Evolutionary conservation across 2,888 invertebrate species (phyloP), one percentile per base, ranked within the genome.

Genomic region (Antheraea yamamai): DNA sequence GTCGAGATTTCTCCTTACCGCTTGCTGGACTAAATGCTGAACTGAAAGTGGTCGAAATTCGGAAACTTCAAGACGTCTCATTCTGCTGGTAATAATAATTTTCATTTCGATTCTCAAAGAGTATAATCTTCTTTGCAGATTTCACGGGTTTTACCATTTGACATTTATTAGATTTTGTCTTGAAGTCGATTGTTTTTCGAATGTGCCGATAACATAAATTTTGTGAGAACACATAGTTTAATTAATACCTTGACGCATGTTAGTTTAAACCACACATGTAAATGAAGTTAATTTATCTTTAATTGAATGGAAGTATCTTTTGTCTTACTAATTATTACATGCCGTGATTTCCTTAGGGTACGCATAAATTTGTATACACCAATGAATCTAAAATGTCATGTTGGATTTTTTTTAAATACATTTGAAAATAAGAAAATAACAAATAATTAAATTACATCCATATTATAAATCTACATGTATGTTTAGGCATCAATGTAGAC

Each of bases 1-100:
- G 74, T 72, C 58, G 61, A 77, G 75, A 74, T 75, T 78, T 79
- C 81, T 81, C 79, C 81, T 81, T 80, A 26, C 79, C 77, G 83
- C 77, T 84, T 84, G 83, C 85, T 84, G 83, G 82, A 85, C 30
- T 30, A 79, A 83, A 83, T 78, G 81, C 79, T 77, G 74, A 75
- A 82, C 64, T 66, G 30, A 10, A 66, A 66, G 64, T 66, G 14
- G 64, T 0, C 14, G 81, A 77, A 76, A 71, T 78, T 78, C 76
- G 75, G 51, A 71, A 23, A 72, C 77, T 61, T 75, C 75, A 58
- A 78, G 78, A 80, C 75, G 73, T 58, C 72, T 76, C 74, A 55
- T 61, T 58, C 35, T 71, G 76, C 58, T 73, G 73, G 73, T 78
- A 76, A 75, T 80, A 74, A 55, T 23, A 55, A 70, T 35, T 26